Conservation (phyloP, 2,797 vertebrate species). For the Phataginus tricuspis region DNA sequence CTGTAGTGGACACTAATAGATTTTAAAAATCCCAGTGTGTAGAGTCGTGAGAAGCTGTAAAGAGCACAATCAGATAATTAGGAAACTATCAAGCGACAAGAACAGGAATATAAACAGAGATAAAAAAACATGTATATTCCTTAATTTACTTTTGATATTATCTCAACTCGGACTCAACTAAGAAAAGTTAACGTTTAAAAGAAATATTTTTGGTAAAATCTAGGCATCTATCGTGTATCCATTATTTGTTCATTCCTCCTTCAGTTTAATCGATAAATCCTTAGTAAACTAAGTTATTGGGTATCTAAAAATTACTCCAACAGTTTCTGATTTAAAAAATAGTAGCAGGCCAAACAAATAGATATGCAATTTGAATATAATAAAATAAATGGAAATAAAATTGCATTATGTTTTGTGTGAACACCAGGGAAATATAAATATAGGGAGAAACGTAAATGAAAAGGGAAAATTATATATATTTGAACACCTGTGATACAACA, state of each 20-base stretch:
- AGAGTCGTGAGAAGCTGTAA: not conserved
- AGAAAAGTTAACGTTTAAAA: not conserved
- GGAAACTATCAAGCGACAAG: not conserved
- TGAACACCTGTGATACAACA: conserved; percentile 10
- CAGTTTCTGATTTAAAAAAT: not conserved
- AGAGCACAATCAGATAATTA: not conserved
- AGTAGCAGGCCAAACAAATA: not conserved
- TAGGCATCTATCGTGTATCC: not conserved
- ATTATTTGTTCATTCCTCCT: not conserved
- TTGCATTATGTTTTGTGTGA: not conserved
- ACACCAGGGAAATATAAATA: conserved; percentile 8
- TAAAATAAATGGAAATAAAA: conserved; percentile 26
- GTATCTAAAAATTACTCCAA: not conserved
- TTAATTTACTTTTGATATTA: not conserved
- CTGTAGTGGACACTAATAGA: conserved; percentile 26
- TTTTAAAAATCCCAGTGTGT: conserved; percentile 7
- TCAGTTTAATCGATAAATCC: not conserved
- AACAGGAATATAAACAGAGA: not conserved
- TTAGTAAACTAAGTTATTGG: conserved; percentile 11
- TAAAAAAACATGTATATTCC: not conserved
- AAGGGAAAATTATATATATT: not conserved
- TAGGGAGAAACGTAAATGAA: conserved; percentile 28
- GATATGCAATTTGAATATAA: not conserved
- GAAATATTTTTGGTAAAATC: not conserved
- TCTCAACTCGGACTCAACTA: not conserved